Base-by-base conservation (phyloP, 2,888 invertebrate species). In the Charanyca ferruginea region DNA sequence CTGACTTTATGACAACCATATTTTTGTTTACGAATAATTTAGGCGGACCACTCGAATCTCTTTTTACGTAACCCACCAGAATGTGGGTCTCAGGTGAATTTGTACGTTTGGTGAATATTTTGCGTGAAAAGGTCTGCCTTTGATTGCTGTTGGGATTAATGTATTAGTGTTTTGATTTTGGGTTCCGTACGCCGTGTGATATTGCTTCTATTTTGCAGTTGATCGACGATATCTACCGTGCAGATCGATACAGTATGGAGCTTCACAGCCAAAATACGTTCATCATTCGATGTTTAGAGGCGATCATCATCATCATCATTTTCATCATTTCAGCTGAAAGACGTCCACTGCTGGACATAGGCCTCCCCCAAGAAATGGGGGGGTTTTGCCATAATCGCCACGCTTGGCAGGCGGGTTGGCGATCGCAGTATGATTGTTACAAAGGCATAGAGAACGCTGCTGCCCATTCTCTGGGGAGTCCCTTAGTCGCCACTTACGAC, bases 11-110 rank as follows among this genome's bases (percentile, higher is more conserved):
- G 66, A 69, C 67, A 49, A 44, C 64, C 77, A 73, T 79, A 76
- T 79, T 76, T 77, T 76, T 78, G 79, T 79, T 73, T 70, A 63
- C 60, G 68, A 73, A 78, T 80, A 67, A 80, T 75, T 76, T 58
- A 76, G 66, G 35, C 48, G 66, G 52, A 66, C 73, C 66, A 62
- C 60, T 68, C 57, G 53, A 44, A 52, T 70, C 54, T 65, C 20
- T 70, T 77, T 71, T 63, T 58, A 58, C 66, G 66, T 52, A 62
- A 66, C 64, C 44, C 41, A 11, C 48, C 35, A 32, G 32, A 51
- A 48, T 72, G 51, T 38, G 45, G 28, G 63, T 48, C 52, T 62
- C 75, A 52, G 35, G 62, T 68, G 75, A 25, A 53, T 74, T 65
- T 32, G 55, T 72, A 16, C 45, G 45, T 57, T 59, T 22, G n/a